Base-by-base conservation (phyloP, 2,113 vertebrate species). In the Haplotaxodon microlepis region DNA sequence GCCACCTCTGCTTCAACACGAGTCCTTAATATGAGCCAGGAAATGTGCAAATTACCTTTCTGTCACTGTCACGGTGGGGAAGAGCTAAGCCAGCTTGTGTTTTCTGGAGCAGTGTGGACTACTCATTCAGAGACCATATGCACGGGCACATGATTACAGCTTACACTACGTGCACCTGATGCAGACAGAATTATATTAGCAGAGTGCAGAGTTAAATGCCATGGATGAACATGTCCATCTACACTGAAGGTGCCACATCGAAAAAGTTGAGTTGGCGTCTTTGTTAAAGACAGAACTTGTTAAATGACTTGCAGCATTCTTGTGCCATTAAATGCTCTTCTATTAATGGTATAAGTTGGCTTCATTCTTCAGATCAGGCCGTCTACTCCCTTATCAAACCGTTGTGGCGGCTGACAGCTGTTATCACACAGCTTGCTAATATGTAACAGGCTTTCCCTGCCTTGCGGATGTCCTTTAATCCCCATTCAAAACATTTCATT, bases 31-130 rank as follows among this genome's bases (percentile, higher is more conserved):
- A 81, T 69, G 54, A 82, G 83, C 76, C 13, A n/a, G 53, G 45
- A 82, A 86, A 88, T 51, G 84, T 89, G 87, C 82, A 86, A 90
- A 92, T 92, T 51, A 87, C 57, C 82, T 45, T 63, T 82, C 84
- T 59, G 83, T 91, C 90, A 79, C 82, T 14, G 81, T 92, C 83
- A 76, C 59, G 3, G 71, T 4, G 11, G 79, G 84, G 63, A 81
- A n/a, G 86, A 76, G 54, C 17, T 27, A 66, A 81, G 4, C 79
- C 69, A 21, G 81, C 54, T 66, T 24, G 4, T 24, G 80, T 83
- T 66, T 84, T 51, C 84, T 27, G 2, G 16, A 81, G 71, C 17
- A 14, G n/a, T 0, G 14, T 80, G 76, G 85, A 6, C 54, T 31
- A 56, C 27, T 79, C 80, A 38, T 9, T 38, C 79, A 87, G 63